These are phyloP conservation scores for Polyodon spathula DNA, from an alignment of 2,113 vertebrate genomes.

Conservation along the genomic window DNA sequence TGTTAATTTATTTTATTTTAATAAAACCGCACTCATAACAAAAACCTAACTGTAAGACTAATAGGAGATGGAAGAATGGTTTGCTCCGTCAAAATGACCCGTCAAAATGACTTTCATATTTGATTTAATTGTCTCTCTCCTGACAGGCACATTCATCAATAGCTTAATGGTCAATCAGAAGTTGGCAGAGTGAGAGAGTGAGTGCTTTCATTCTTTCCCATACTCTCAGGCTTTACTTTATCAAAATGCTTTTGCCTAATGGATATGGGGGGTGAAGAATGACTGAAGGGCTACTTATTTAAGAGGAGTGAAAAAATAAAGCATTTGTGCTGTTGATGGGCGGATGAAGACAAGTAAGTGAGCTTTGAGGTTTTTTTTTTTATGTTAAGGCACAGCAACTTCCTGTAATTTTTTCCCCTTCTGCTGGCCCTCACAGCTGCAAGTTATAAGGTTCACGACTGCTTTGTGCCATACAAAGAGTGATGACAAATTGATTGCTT, in stretches of 20 bases:
- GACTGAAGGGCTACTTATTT: conserved; percentile 77
- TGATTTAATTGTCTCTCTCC: conserved; percentile 99
- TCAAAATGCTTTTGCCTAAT: conserved; percentile 97
- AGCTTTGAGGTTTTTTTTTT: conserved; percentile 40
- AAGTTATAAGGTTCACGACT: conserved; percentile 77
- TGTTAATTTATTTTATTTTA: too few relatives aligned
- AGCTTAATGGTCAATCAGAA: conserved; percentile 99
- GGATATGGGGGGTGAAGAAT: conserved; percentile 61
- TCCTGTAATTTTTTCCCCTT: conserved; percentile 39
- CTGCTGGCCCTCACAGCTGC: conserved; percentile 62
- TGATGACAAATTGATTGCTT: conserved; percentile 91
- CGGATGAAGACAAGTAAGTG: conserved; percentile 57
- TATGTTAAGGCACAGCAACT: conserved; percentile 57
- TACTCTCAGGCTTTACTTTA: conserved; percentile 82
- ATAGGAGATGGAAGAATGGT: conserved; percentile 83
- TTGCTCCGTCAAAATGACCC: conserved; percentile 91
- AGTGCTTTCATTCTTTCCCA: conserved; percentile 77
- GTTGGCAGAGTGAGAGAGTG: conserved; percentile 82
- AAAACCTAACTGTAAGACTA: conserved; percentile 79
- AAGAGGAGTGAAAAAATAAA: conserved; percentile 55
- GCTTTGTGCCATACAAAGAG: conserved; percentile 72
- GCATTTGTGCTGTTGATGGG: conserved; percentile 64
- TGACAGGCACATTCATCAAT: conserved; percentile 99
- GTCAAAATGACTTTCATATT: conserved; percentile 99
- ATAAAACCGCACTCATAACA: conserved; percentile 36